phyloP scores from a whole-genome alignment of 2,888 invertebrate genomes.

The Nectonema munidae region DNA sequence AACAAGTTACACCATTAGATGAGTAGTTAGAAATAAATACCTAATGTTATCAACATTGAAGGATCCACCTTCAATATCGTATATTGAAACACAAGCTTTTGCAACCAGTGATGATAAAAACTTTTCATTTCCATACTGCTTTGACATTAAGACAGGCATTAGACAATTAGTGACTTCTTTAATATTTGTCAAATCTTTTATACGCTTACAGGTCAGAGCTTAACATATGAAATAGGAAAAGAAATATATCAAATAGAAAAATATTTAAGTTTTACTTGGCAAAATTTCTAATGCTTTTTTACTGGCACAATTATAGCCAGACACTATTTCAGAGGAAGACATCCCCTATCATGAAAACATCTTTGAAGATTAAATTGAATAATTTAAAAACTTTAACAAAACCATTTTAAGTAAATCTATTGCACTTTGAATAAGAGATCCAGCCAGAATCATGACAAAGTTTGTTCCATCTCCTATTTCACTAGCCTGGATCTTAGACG shows the following conservation, averaged over 20 bases:
- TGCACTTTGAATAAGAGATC: slow-evolving; percentile 56
- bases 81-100: slow-evolving; percentile 36
- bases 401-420: slow-evolving; percentile 45
- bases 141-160: slow-evolving; percentile 58
- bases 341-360: slow-evolving; percentile 34
- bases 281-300: slow-evolving; percentile 59
- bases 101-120: slow-evolving; percentile 50
- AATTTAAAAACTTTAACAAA: slow-evolving; percentile 7
- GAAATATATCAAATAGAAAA: slow-evolving; percentile 12
- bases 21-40: too few relatives aligned
- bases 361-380: slow-evolving; percentile 6
- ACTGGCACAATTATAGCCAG: slow-evolving; percentile 63
- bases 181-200: slow-evolving; percentile 35
- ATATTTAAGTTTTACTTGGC: slow-evolving; percentile 28
- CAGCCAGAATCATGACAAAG: slow-evolving; percentile 71
- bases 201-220: slow-evolving; percentile 38
- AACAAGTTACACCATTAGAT: too few relatives aligned
- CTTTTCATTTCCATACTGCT: slow-evolving; percentile 86
- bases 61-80: slow-evolving; percentile 20
- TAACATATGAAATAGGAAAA: slow-evolving; percentile 18
- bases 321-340: slow-evolving; percentile 74
- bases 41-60: slow-evolving; percentile 93
- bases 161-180: slow-evolving; percentile 37
- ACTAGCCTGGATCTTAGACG: slow-evolving; percentile 85
- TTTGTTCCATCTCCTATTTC: slow-evolving; percentile 97